Evolutionary conservation across 2,797 vertebrate genomes (phyloP), one percentile per base, ranked within the genome.

Genomic region (Anabacerthia variegaticeps): DNA sequence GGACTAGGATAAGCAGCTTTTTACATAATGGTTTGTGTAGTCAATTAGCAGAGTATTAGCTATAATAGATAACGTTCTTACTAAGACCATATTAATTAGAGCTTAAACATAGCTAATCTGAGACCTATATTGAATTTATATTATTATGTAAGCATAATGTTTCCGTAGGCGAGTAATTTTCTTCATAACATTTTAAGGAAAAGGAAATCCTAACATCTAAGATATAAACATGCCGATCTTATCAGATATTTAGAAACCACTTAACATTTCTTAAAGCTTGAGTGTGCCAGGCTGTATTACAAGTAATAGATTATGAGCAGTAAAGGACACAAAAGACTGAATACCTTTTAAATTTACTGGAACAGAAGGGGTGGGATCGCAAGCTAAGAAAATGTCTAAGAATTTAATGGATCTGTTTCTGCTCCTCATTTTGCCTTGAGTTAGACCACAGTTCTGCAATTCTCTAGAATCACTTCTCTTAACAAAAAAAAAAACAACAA

Each of bases 1-100:
- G 89, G 72, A 88, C 87, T 81, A 75, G 28, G 66, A 84, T 86
- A 96, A 97, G 85, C 85, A 96, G 95, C 85, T 96, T 96, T 93
- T 96, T 91, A 93, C 94, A 94, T 94, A 95, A 91, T 81, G 82
- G 91, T 89, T 93, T 91, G 69, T 94, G 82, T 78, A 95, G 94
- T 94, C 92, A 92, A 89, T 96, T 97, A 97, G 85, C 58, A 89
- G 76, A 93, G 76, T 84, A 89, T 96, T 95, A 92, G 52, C 80
- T 79, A 95, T 79, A 92, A 96, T 21, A 94, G 84, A 95, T 95
- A 95, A 81, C 55, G 9, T 91, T 95, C 92, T 93, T 94, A 94
- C 74, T 95, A 82, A 88, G 74, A 87, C 80, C 59, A 48, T 89
- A 94, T 88, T 95, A 94, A 97, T 92, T 96, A 73, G 67, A 95